phyloP scores from a whole-genome alignment of 2,797 vertebrate genomes.

The Acropternis orthonyx region DNA sequence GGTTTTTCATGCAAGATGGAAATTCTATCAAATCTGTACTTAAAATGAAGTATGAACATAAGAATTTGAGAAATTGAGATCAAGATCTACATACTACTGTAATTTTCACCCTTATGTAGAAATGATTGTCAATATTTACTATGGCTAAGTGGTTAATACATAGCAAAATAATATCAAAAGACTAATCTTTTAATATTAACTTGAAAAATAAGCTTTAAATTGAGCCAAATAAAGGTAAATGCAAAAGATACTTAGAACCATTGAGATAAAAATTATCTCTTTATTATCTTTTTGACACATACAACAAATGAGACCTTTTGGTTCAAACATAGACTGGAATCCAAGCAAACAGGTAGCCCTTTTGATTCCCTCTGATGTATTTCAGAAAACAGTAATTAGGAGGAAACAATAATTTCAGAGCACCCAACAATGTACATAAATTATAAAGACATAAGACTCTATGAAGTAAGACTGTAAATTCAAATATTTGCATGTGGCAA shows the following conservation, averaged over 20 bases:
- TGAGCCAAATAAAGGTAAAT: not conserved
- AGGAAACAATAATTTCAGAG: conserved; percentile 8
- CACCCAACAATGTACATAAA: not conserved
- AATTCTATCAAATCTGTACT: not conserved
- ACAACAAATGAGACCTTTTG: not conserved
- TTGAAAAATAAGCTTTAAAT: not conserved
- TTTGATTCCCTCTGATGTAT: not conserved
- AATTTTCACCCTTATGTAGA: not conserved
- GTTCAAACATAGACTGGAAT: not conserved
- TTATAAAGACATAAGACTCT: not conserved
- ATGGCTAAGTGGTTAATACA: not conserved
- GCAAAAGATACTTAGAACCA: not conserved
- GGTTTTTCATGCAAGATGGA: not conserved
- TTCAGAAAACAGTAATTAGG: not conserved
- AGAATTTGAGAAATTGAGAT: not conserved
- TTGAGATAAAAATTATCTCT: not conserved
- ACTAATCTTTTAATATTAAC: not conserved
- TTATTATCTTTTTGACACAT: not conserved
- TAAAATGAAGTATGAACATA: not conserved
- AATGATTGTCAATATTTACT: not conserved
- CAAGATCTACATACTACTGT: not conserved
- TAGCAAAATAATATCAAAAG: not conserved
- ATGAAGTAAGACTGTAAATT: not conserved
- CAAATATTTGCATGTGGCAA: not conserved
- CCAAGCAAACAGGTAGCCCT: not conserved